Evolutionary conservation across 92 coral and sea anemone species (phyloP).

Genomic region (Paramuricea clavata): DNA sequence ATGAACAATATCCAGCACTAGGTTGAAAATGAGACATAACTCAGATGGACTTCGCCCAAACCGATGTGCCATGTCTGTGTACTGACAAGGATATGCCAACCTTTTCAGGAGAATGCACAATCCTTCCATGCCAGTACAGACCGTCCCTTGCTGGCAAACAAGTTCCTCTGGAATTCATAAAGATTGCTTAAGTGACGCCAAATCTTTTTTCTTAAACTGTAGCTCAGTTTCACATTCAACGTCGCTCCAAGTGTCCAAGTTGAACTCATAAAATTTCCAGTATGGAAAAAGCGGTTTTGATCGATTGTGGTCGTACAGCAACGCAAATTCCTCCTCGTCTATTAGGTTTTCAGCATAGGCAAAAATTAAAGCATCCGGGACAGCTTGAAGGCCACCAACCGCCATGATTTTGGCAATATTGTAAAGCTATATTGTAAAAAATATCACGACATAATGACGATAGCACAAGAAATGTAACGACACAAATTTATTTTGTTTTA

Average conservation of each 20-base stretch:
- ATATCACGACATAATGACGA: background rate
- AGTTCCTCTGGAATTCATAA: constrained; percentile 42
- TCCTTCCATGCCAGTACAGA: constrained; percentile 42
- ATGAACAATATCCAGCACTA: background rate
- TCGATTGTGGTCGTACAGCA: constrained; percentile 33
- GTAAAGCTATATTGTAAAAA: too few relatives aligned
- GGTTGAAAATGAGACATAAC: background rate
- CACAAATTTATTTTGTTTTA: too few relatives aligned
- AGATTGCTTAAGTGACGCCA: background rate
- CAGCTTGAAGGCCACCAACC: constrained; percentile 16
- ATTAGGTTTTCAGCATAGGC: constrained; percentile 30
- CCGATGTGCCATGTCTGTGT: constrained; percentile 38
- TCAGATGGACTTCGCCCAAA: constrained; percentile 17
- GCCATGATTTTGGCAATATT: background rate
- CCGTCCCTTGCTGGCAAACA: constrained; percentile 43
- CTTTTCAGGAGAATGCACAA: constrained; percentile 47
- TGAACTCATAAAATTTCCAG: constrained; percentile 52
- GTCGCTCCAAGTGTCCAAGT: constrained; percentile 45
- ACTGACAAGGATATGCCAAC: constrained; percentile 40
- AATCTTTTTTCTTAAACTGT: constrained; percentile 47
- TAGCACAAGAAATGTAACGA: background rate
- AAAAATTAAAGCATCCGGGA: constrained; percentile 13
- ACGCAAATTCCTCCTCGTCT: constrained; percentile 55
- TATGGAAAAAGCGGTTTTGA: constrained; percentile 43
- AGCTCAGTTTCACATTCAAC: constrained; percentile 42